A percentile compares a stretch with the other conserved stretches of the same genome.
phyloP scores from a whole-genome alignment of 2,113 vertebrate species.

The Noturus placidus region DNA sequence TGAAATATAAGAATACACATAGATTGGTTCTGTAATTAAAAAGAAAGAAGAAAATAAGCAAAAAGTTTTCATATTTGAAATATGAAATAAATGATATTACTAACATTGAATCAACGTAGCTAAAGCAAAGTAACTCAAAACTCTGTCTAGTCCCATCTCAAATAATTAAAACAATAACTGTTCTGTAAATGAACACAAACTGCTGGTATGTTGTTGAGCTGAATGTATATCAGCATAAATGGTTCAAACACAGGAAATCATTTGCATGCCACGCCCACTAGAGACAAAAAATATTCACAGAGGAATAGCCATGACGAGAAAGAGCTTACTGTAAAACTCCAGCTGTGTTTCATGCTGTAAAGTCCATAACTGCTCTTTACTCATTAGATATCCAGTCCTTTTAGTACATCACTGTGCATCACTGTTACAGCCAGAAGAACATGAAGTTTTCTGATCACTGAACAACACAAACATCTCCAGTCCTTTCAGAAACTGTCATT shows the following conservation, averaged over 20 bases:
- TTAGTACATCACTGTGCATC: too few relatives aligned
- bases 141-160: not conserved
- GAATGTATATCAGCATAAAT: constrained; percentile 10
- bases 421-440: too few relatives aligned
- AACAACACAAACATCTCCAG: too few relatives aligned
- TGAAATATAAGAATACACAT: too few relatives aligned
- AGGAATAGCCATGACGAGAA: not conserved
- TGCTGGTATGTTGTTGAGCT: not conserved
- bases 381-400: too few relatives aligned
- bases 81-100: too few relatives aligned
- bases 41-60: too few relatives aligned
- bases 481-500: too few relatives aligned
- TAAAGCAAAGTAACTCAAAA: not conserved
- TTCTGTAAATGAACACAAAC: constrained; percentile 7
- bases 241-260: not conserved
- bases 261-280: constrained; percentile 1
- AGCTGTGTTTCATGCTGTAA: not conserved
- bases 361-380: not conserved
- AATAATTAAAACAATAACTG: not conserved
- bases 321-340: not conserved
- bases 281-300: not conserved
- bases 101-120: not conserved
- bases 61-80: too few relatives aligned
- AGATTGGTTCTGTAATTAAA: too few relatives aligned
- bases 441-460: too few relatives aligned